Conservation (phyloP, 2,113 vertebrate species). For the Parus major region DNA sequence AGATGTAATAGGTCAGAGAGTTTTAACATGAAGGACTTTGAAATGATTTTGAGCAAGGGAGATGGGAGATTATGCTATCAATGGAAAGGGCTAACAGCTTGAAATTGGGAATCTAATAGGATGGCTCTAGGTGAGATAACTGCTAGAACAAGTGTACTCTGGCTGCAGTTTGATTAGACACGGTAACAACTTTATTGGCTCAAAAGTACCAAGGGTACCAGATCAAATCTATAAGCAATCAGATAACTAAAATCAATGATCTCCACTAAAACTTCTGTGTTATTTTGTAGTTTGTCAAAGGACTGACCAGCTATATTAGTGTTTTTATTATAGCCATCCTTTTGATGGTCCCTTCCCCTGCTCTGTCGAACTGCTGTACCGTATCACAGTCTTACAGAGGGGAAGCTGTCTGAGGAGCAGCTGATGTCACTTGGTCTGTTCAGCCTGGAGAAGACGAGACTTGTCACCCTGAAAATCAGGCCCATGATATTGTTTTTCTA, state of each 20-base stretch:
- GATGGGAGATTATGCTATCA: neutral
- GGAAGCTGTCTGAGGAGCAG: fast-evolving
- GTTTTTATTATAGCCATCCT: neutral
- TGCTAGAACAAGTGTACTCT: neutral
- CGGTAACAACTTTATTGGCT: neutral
- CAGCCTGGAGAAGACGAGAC: neutral
- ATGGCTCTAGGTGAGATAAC: neutral
- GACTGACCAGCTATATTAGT: neutral
- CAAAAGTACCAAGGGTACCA: neutral
- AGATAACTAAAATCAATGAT: neutral
- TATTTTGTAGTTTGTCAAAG: neutral
- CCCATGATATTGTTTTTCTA: too few species aligned
- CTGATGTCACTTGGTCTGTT: neutral
- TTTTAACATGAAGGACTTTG: neutral
- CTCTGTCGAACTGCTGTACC: neutral
- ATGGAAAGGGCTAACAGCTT: neutral
- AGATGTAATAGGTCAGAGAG: neutral
- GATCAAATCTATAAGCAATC: neutral
- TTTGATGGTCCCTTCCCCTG: neutral
- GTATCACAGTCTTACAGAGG: neutral
- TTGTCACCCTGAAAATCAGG: too few species aligned
- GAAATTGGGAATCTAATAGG: neutral
- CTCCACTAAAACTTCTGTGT: neutral
- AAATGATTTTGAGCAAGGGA: neutral
- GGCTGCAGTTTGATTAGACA: neutral